Base-by-base conservation (phyloP, 2,888 invertebrate genomes). In the Linhomoeus sp. region DNA sequence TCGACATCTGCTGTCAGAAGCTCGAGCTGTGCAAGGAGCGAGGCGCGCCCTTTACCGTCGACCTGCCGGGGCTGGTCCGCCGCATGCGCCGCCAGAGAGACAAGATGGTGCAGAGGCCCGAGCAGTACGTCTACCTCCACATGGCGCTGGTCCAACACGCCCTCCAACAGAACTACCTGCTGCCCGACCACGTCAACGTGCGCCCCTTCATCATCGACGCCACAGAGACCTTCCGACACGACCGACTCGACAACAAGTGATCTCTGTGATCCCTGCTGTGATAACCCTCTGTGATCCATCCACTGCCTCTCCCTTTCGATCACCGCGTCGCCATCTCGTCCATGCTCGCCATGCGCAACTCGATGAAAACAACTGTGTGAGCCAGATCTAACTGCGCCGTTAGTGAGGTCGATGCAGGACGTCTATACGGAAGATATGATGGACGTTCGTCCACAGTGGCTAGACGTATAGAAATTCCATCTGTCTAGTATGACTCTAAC, bases 81-180 rank as follows among this genome's bases (percentile, higher is more conserved):
- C n/a, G 9, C 17, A 7, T 45, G 19, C 17, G 45, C 3, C 15
- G 33, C 24, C 45, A 45, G 39, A 9, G 45, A 22, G 12, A n/a
- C 19, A 14, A 17, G 12, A 23, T 35, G 19, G 40, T 45, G n/a
- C 45, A 45, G 37, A 9, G 37, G 22, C 17, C 24, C 40, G 45
- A 45, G 23, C 45, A 45, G 33, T 45, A 45, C 45, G 24, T 41
- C n/a, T 45, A 41, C 36, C 29, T 45, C 20, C 35, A 45, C 36
- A 23, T 45, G 29, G 39, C 40, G 14, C 9, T 45, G 29, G n/a
- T 45, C 7, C 40, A 45, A 24, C 41, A 24, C 33, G 45, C 45
- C 9, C 35, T 45, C 17, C 12, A 5, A 2, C 14, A 45, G n/a
- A 5, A 20, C 20, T 40, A 22, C 45, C 15, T 45, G 14, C 7